Percentiles rank a stretch among this genome's conserved stretches.
These are phyloP conservation scores for Stigmatopora argus DNA, from an alignment of 2,113 vertebrate species.

Conservation along the genomic window DNA sequence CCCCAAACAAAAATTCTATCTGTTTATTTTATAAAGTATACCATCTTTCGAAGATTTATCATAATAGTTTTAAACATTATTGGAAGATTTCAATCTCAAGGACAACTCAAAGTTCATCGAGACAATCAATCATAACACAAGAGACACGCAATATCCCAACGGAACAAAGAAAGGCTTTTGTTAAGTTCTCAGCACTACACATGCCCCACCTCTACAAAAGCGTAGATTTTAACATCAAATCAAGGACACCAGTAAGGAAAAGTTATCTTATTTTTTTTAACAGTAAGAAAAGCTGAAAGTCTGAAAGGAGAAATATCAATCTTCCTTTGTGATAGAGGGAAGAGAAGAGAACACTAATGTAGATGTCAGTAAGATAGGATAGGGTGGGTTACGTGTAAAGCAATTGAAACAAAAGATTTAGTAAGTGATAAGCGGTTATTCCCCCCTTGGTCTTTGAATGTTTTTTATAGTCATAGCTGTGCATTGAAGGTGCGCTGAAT, in stretches of 20 bases:
- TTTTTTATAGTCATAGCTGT: too few species aligned
- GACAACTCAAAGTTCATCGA: constrained; percentile 30
- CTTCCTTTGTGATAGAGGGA: constrained; percentile 15
- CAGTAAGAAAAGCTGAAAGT: constrained; percentile 10
- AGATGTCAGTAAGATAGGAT: constrained; percentile 11
- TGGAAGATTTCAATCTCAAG: constrained; percentile 54
- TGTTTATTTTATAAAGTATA: neutral
- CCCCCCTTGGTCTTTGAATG: too few species aligned
- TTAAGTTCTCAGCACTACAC: constrained; percentile 27
- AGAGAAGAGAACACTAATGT: constrained; percentile 23
- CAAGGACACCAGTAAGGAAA: constrained; percentile 45
- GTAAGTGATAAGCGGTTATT: neutral
- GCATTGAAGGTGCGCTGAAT: too few species aligned
- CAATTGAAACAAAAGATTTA: constrained; percentile 8
- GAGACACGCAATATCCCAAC: constrained; percentile 18
- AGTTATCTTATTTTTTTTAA: constrained; percentile 1
- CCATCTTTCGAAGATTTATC: constrained; percentile 35
- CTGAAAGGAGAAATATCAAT: constrained; percentile 28
- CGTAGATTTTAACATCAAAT: constrained; percentile 31
- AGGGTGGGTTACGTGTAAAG: constrained; percentile 28
- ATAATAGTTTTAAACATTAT: constrained; percentile 52
- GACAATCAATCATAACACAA: constrained; percentile 20
- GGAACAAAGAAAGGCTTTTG: constrained; percentile 28
- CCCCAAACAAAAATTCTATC: neutral
- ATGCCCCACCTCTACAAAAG: constrained; percentile 13